These are phyloP conservation scores for Vidua chalybeata DNA, from an alignment of 2,113 vertebrate genomes.

Conservation along the genomic window DNA sequence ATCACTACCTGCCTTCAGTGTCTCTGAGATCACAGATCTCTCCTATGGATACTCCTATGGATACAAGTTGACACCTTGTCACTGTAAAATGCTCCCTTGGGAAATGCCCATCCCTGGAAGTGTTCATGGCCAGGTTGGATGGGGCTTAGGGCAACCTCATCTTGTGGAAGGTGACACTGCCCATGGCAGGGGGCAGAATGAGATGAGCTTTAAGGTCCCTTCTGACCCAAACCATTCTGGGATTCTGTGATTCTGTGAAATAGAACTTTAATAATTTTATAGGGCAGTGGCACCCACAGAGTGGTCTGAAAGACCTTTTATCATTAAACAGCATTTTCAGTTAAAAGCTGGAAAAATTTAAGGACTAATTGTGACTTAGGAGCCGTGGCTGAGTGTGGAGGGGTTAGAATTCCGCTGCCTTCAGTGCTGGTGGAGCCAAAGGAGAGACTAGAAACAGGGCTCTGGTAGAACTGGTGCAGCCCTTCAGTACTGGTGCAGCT, in stretches of 20 bases:
- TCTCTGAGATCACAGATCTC: neutral
- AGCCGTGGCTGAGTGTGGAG: fast-evolving
- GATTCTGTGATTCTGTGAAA: neutral
- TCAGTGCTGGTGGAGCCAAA: neutral
- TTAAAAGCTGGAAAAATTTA: neutral
- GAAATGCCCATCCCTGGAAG: neutral
- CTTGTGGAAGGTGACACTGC: neutral
- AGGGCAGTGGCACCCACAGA: neutral
- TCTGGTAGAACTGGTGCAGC: neutral
- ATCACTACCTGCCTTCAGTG: neutral
- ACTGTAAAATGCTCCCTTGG: neutral
- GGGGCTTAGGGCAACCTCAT: neutral
- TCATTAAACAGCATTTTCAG: neutral
- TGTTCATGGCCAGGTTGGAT: neutral
- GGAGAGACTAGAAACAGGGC: neutral
- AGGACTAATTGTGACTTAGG: neutral
- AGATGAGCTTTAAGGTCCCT: neutral
- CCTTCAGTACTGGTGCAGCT: neutral
- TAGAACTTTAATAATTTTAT: neutral
- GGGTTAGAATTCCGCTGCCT: neutral
- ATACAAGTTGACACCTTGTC: neutral
- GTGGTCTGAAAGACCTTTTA: neutral
- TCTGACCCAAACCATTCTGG: neutral
- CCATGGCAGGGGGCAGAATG: fast-evolving
- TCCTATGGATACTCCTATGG: neutral